Percentiles rank a stretch among this genome's conserved stretches.
Conservation (phyloP, 2,113 vertebrate genomes). For the Urocolius indicus region DNA sequence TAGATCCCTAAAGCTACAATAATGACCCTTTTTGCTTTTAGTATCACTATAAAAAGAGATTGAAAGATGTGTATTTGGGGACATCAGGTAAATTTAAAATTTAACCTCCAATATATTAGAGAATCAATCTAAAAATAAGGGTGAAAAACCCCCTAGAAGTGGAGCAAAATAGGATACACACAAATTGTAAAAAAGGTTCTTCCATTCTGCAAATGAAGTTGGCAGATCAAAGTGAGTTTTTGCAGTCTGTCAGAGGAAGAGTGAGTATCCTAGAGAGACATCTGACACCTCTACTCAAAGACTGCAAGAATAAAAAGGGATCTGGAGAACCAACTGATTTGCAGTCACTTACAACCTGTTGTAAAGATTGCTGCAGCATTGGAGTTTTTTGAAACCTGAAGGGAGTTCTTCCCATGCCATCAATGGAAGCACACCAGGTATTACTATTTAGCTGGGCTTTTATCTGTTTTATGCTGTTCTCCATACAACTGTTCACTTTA, state of each 20-base stretch:
- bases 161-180: background rate
- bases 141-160: background rate
- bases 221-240: background rate
- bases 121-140: background rate
- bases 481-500: background rate
- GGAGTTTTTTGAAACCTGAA: background rate
- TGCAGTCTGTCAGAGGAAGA: background rate
- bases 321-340: background rate
- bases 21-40: background rate
- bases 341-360: background rate
- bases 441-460: background rate
- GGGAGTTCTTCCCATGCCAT: background rate
- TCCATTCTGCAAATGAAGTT: background rate
- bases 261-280: background rate
- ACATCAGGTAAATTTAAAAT: background rate
- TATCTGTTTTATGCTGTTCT: background rate
- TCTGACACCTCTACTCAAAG: background rate
- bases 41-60: background rate
- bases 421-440: accelerated
- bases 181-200: background rate
- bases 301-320: background rate
- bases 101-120: background rate
- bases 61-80: background rate
- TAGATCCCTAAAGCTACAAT: background rate
- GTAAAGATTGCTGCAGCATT: background rate